phyloP scores from a whole-genome alignment of 2,888 invertebrate species.

The Drosophila picticornis region DNA sequence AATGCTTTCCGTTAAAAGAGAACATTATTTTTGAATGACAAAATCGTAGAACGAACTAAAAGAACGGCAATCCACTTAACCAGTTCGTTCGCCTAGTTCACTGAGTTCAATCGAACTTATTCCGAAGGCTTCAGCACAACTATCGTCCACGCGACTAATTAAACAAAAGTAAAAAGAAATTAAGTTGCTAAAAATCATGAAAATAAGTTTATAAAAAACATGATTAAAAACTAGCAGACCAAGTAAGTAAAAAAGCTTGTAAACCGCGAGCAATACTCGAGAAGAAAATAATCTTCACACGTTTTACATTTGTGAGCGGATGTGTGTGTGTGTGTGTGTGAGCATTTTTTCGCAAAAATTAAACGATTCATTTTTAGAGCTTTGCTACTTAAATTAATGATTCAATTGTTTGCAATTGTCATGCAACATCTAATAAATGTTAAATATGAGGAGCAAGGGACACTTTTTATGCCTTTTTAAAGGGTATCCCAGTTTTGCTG shows the following conservation, averaged over 20 bases:
- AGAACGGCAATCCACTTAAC: constrained; percentile 4
- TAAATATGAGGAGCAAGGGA: background rate
- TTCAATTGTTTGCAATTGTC: background rate
- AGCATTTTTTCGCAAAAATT: constrained; percentile 13
- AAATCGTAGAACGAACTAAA: constrained; percentile 1
- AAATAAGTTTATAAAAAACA: constrained; percentile 19
- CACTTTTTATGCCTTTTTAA: background rate
- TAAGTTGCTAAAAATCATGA: constrained; percentile 5
- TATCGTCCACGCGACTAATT: constrained; percentile 38
- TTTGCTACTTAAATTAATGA: background rate
- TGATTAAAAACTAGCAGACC: constrained; percentile 16
- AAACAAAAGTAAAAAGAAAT: constrained; percentile 2
- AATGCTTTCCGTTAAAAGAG: background rate
- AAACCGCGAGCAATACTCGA: background rate
- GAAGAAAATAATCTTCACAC: constrained; percentile 4
- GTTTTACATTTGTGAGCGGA: constrained; percentile 15
- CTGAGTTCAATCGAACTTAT: constrained; percentile 20
- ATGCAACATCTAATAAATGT: background rate
- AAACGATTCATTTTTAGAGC: background rate
- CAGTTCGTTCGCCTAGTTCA: constrained; percentile 11
- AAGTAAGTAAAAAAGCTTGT: constrained; percentile 16
- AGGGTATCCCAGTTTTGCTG: background rate
- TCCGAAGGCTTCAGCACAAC: constrained; percentile 12
- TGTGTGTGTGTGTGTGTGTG: constrained; percentile 3
- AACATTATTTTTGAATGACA: background rate